Conservation (phyloP, 2,797 vertebrate genomes). For the Acanthiza pusilla region DNA sequence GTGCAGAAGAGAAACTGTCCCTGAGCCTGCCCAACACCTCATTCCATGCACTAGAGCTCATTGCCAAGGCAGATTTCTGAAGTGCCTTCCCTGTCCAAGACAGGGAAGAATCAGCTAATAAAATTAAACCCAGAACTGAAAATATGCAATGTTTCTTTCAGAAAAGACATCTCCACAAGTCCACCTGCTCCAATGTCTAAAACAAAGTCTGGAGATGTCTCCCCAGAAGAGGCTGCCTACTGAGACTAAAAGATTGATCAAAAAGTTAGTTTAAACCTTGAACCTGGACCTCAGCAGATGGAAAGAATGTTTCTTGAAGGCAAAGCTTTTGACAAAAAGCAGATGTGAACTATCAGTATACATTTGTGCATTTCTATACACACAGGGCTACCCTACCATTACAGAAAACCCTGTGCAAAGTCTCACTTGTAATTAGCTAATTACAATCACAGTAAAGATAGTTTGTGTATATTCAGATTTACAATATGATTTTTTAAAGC, state of each 20-base stretch:
- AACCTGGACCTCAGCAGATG: background rate
- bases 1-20: background rate
- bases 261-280: background rate
- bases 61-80: background rate
- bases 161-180: background rate
- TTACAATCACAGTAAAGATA: background rate
- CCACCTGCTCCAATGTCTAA: background rate
- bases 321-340: background rate
- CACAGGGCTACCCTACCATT: background rate
- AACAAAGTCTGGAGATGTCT: background rate
- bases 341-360: background rate
- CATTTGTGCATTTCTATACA: background rate
- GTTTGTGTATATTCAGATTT: background rate
- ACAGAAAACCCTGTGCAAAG: background rate
- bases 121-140: background rate
- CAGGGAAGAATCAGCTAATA: background rate
- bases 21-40: background rate
- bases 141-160: background rate
- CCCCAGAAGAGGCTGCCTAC: background rate
- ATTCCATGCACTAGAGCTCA: background rate
- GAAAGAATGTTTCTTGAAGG: background rate
- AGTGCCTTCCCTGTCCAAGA: background rate
- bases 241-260: background rate
- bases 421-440: background rate
- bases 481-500: background rate